phyloP scores from a whole-genome alignment of 2,888 invertebrate genomes.

The Omphaloscelis lunosa region DNA sequence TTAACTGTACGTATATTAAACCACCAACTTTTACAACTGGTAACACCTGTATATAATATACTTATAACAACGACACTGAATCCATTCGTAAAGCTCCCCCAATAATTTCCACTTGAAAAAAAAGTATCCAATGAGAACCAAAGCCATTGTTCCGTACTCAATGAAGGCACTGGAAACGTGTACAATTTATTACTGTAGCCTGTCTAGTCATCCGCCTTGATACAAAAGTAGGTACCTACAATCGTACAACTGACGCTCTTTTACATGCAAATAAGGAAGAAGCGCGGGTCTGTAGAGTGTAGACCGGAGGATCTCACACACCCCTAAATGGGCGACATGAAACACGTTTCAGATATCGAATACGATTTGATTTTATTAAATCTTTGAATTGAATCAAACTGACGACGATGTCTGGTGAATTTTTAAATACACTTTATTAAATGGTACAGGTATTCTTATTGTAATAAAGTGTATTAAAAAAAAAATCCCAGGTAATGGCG shows the following conservation, averaged over 20 bases:
- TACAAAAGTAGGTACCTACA: slow-evolving; percentile 68
- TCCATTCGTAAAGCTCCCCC: not conserved
- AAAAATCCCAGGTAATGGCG: no score
- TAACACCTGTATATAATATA: no score
- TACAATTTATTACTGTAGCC: slow-evolving; percentile 71
- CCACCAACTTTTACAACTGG: no score
- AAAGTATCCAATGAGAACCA: slow-evolving; percentile 20
- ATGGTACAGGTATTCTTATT: not conserved
- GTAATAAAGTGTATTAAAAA: no score
- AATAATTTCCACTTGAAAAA: slow-evolving; percentile 19
- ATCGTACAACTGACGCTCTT: slow-evolving; percentile 78
- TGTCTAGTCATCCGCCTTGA: slow-evolving; percentile 73
- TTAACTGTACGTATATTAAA: no score
- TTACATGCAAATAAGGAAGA: slow-evolving; percentile 82
- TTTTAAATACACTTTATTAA: not conserved
- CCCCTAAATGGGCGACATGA: slow-evolving; percentile 76
- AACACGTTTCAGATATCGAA: slow-evolving; percentile 85
- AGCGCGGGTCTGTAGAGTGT: slow-evolving; percentile 60
- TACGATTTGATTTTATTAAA: slow-evolving; percentile 83
- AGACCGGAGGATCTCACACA: slow-evolving; percentile 46
- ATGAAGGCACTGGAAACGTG: slow-evolving; percentile 63
- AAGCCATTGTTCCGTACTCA: slow-evolving; percentile 55
- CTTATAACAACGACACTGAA: not conserved
- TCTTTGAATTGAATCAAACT: slow-evolving; percentile 37
- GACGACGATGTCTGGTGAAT: not conserved